A percentile compares a stretch with the other conserved stretches of the same genome.
Evolutionary conservation across 2,888 invertebrate genomes (phyloP).

Genomic region (Eupithecia abbreviata): DNA sequence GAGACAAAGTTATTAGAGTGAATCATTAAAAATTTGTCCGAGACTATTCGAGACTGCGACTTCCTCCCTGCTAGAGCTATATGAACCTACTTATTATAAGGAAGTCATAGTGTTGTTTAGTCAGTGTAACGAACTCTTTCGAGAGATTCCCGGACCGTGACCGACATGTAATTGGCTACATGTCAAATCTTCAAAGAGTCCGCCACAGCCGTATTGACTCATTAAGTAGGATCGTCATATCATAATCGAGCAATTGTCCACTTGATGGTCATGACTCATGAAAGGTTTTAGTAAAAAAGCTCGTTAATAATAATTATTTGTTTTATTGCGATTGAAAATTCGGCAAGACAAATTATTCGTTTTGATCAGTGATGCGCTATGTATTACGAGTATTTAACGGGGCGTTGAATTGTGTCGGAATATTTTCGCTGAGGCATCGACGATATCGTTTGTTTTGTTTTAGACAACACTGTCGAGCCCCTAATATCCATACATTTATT

Average conservation of each 20-base stretch:
- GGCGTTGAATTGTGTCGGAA: too few species aligned
- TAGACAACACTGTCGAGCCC: not conserved
- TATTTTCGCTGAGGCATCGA: not conserved
- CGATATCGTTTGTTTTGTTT: not conserved
- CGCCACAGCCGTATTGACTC: conserved; percentile 22
- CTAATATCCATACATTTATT: not conserved
- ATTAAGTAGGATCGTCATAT: not conserved
- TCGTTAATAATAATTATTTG: not conserved
- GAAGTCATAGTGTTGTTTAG: conserved; percentile 12
- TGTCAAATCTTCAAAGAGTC: conserved; percentile 41
- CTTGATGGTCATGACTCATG: not conserved
- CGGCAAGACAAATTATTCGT: not conserved
- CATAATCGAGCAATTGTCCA: not conserved
- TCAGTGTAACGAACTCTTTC: conserved; percentile 39
- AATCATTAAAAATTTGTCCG: not conserved
- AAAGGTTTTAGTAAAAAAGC: not conserved
- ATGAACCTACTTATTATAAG: not conserved
- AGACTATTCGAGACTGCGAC: not conserved
- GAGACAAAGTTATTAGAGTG: not conserved
- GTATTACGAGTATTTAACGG: too few species aligned
- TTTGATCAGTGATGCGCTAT: not conserved
- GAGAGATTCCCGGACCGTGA: conserved; percentile 34
- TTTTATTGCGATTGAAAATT: not conserved
- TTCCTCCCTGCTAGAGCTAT: not conserved
- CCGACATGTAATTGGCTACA: conserved; percentile 33